Evolutionary conservation across 2,888 invertebrate species (phyloP), one percentile per base, ranked within the genome.

Genomic region (Apotomis capreana): DNA sequence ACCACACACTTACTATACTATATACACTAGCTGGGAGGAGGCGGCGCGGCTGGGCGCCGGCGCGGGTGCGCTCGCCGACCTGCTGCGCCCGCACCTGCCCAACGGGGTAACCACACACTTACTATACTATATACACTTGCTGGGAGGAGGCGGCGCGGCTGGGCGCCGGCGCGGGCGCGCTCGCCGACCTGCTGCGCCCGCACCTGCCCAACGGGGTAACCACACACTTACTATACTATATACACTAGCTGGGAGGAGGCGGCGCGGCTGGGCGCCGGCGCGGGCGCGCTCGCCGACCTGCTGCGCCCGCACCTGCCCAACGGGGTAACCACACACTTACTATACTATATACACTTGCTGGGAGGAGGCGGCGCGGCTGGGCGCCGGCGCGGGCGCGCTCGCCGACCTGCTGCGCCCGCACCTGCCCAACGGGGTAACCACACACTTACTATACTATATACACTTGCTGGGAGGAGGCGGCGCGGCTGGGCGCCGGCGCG

Each of bases 181-280:
- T 93, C 10, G 89, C 92, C 0, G 93, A 93, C 52, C 86, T 88
- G 68, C 83, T 93, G 58, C 79, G 92, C 57, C 85, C 89, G 0
- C 84, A 85, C 75, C 77, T 94, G 12, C 88, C 92, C 37, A 89
- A 89, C 0, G 94, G 94, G 77, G 93, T 93, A 71, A 81, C 84
- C 6, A 6, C 76, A 3, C 10, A 10, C 69, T 76, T 60, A n/a
- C n/a, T n/a, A n/a, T n/a, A n/a, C n/a, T n/a, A n/a, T n/a, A n/a
- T n/a, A 95, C 79, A 92, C 96, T 15, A 95, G 94, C 79, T 96
- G 96, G 95, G 95, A 95, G 80, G 95, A 95, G 77, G 91, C 95
- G 9, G 95, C 95, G 81, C 78, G 89, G 68, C 81, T 93, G 5
- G 93, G 94, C 0, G 92, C 89, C 36, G 78, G 79, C 40, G 93